These are phyloP conservation scores for Globodera rostochiensis DNA, from an alignment of 1,140 invertebrate genomes.

Conservation along the genomic window DNA sequence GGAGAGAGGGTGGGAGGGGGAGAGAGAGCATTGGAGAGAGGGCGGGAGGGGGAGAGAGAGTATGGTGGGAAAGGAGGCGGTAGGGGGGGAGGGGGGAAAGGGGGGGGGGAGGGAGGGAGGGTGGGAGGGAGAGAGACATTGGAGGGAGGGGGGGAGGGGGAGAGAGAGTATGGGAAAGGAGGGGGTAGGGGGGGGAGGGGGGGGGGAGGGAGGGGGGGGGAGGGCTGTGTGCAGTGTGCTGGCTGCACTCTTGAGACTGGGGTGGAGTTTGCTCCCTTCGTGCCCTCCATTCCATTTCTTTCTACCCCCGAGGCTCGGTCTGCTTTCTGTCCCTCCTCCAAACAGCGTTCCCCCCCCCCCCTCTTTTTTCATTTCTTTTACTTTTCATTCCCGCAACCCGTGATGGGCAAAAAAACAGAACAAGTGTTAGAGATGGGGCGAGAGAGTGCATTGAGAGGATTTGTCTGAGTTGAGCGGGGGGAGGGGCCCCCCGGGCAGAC, in stretches of 20 bases:
- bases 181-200: neutral
- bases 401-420: neutral
- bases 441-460: neutral
- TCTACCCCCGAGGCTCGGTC: neutral
- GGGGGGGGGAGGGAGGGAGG: neutral
- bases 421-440: neutral
- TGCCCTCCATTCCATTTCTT: neutral
- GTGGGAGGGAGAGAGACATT: neutral
- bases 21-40: neutral
- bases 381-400: neutral
- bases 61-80: neutral
- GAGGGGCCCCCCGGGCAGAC: too few relatives aligned
- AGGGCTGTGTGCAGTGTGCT: neutral
- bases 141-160: slow-evolving; percentile 3
- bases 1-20: neutral
- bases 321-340: neutral
- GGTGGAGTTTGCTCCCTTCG: neutral
- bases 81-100: neutral
- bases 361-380: neutral
- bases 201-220: neutral
- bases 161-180: neutral
- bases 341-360: neutral
- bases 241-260: neutral
- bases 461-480: neutral
- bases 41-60: neutral